Evolutionary conservation across 2,888 invertebrate genomes (phyloP), one percentile per base, ranked within the genome.

Genomic region (Athripsodes cinereus): DNA sequence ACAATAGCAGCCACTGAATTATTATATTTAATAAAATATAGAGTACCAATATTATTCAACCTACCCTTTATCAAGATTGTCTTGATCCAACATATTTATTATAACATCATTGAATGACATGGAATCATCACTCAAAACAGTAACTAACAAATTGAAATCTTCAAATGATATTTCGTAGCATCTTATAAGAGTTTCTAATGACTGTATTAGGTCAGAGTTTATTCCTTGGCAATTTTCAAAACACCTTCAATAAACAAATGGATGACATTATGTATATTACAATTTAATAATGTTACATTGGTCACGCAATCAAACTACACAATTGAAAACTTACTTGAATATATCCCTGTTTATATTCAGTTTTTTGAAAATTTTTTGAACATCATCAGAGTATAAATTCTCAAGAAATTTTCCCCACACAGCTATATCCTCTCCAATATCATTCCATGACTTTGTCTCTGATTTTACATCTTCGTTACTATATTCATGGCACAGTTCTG

Each of bases 321-420:
- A 46, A 31, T 31, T 21, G n/a, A 20, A 35, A 13, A 35, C 13
- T 53, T 53, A 62, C 62, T 31, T 58, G 54, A 53, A 60, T 11
- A 58, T 47, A 19, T 47, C 47, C 19, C 19, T 18, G 3, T 20
- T 47, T 10, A 20, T 20, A 19, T 19, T 47, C 11, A 19, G 16
- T 20, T 50, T 22, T 16, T 50, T 22, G 18, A 50, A 16, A 22
- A 50, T 50, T 3, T 26, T 50, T 8, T 22, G 50, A 3, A 76
- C 67, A 62, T 72, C 69, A 56, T 65, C 63, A 2, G 76, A 76
- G 69, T 78, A 74, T 67, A 66, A 75, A 68, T 72, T 73, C 66
- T 78, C 78, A 19, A 78, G 68, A 72, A 78, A 78, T 52, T 74
- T 74, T 55, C 72, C 76, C 77, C 78, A 77, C 1, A 73, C 72